Conservation (phyloP, 2,888 invertebrate species). For the Augochlorella aurata region DNA sequence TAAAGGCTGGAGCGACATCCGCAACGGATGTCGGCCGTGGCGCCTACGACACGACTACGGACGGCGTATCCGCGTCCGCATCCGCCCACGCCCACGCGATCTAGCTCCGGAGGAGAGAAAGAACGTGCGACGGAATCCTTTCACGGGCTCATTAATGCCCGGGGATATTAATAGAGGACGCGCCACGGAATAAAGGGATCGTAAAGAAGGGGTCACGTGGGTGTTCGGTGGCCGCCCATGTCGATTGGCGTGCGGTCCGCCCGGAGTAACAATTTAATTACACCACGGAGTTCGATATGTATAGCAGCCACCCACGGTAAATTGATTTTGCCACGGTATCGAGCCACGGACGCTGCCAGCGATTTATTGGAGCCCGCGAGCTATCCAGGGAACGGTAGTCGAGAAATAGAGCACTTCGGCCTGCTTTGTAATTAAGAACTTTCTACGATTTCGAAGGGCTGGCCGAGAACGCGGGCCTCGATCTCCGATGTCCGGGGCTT, state of each 20-base stretch:
- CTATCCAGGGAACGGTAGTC: slow-evolving; percentile 79
- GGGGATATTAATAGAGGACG: slow-evolving; percentile 77
- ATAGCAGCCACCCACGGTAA: slow-evolving; percentile 82
- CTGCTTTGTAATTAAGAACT: slow-evolving; percentile 40
- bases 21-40: slow-evolving; percentile 36
- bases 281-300: slow-evolving; percentile 76
- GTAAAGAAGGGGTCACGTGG: slow-evolving; percentile 72
- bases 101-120: slow-evolving; percentile 27
- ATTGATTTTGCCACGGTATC: slow-evolving; percentile 82
- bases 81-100: slow-evolving; percentile 53
- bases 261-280: slow-evolving; percentile 82
- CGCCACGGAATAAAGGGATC: slow-evolving; percentile 73
- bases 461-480: neutral
- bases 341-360: slow-evolving; percentile 74
- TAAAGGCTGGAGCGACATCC: slow-evolving; percentile 13
- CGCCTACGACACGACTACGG: slow-evolving; percentile 39
- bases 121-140: slow-evolving; percentile 46
- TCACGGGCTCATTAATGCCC: slow-evolving; percentile 72
- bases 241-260: slow-evolving; percentile 81
- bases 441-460: slow-evolving; percentile 12
- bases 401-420: slow-evolving; percentile 61
- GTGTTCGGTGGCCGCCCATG: slow-evolving; percentile 80
- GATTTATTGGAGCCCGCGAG: slow-evolving; percentile 77
- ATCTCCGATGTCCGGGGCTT: neutral
- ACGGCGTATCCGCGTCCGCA: slow-evolving; percentile 22